A percentile compares a stretch with the other conserved stretches of the same genome.
Conservation (phyloP, 1,140 invertebrate species). For the Drosophila parvula region DNA sequence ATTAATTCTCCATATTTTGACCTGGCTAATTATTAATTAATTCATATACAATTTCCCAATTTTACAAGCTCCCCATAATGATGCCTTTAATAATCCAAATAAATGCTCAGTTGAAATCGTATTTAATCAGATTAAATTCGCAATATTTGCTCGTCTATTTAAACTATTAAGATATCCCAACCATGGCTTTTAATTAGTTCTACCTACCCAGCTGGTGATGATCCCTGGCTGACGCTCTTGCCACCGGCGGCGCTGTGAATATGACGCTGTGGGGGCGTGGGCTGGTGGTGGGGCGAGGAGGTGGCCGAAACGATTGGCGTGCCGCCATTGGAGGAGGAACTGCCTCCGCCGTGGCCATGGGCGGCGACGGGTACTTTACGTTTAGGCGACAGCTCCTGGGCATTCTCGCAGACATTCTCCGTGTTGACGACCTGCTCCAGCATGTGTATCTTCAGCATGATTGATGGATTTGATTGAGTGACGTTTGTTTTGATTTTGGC, state of each 20-base stretch:
- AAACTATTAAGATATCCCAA: background rate
- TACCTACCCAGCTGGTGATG: slow-evolving; percentile 78
- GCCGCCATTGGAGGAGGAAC: slow-evolving; percentile 61
- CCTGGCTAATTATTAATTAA: background rate
- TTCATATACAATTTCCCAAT: background rate
- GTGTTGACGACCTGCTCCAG: slow-evolving; percentile 75
- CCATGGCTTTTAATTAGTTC: background rate
- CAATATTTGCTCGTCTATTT: too few species aligned
- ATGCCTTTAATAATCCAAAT: background rate
- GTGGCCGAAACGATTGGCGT: slow-evolving; percentile 74
- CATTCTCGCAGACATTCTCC: slow-evolving; percentile 68
- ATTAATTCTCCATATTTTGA: background rate
- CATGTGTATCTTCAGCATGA: slow-evolving; percentile 82
- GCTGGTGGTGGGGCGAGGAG: slow-evolving; percentile 75
- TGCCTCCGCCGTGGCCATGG: slow-evolving; percentile 42
- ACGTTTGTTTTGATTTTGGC: slow-evolving; percentile 60
- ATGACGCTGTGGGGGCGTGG: slow-evolving; percentile 71
- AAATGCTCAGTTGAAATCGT: too few species aligned
- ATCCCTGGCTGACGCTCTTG: slow-evolving; percentile 77
- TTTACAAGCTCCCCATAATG: too few species aligned
- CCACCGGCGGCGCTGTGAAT: slow-evolving; percentile 49
- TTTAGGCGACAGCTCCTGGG: slow-evolving; percentile 69
- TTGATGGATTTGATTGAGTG: slow-evolving; percentile 60
- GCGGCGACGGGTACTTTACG: slow-evolving; percentile 51
- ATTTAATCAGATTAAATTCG: background rate